phyloP scores from a whole-genome alignment of 2,113 vertebrate genomes.

The Triplophysa dalaica region DNA sequence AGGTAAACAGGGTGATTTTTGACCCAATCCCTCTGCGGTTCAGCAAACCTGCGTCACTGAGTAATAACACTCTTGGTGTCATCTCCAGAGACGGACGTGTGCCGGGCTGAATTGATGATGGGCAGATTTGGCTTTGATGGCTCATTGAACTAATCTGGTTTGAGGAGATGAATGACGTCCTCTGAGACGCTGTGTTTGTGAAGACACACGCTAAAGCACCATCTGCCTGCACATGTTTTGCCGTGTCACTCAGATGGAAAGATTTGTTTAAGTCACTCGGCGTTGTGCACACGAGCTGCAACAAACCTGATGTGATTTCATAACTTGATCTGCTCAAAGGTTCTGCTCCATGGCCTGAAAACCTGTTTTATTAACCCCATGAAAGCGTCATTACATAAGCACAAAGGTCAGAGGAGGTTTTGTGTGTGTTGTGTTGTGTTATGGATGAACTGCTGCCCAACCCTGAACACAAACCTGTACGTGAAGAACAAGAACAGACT shows the following conservation, averaged over 20 bases:
- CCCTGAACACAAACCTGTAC: constrained; percentile 24
- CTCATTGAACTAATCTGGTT: too few relatives aligned
- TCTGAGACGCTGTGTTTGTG: too few relatives aligned
- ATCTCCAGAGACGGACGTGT: too few relatives aligned
- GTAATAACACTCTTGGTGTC: too few relatives aligned
- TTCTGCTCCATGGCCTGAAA: not conserved
- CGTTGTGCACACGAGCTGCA: not conserved
- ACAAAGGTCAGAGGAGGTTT: not conserved
- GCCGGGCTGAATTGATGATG: too few relatives aligned
- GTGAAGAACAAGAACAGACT: constrained; percentile 17
- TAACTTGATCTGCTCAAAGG: not conserved
- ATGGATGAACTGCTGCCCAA: not conserved
- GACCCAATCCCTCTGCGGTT: too few relatives aligned
- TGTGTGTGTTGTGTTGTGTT: not conserved
- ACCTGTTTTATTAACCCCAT: not conserved
- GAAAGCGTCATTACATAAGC: not conserved
- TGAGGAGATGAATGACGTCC: too few relatives aligned
- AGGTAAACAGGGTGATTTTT: too few relatives aligned
- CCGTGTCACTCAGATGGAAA: not conserved
- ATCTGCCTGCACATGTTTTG: not conserved
- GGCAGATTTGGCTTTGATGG: too few relatives aligned
- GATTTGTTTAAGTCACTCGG: not conserved
- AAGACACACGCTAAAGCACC: not conserved
- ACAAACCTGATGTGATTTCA: not conserved
- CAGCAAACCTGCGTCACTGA: too few relatives aligned